Evolutionary conservation across 2,888 invertebrate species (phyloP).

Genomic region (Hydrotaea diabolus): DNA sequence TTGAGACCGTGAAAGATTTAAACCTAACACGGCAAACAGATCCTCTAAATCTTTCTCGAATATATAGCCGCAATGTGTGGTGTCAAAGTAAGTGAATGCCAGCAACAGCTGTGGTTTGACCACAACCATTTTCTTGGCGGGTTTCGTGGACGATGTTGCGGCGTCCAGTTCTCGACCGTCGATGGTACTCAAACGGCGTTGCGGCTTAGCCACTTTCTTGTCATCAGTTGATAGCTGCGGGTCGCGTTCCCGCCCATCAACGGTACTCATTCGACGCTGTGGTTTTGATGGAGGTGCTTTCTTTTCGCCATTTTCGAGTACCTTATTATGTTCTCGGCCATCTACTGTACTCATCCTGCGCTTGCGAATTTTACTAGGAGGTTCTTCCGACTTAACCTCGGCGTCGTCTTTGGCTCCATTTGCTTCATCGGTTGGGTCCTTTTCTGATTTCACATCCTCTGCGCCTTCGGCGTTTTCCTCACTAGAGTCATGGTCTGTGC

Average conservation of each 20-base stretch:
- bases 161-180: constrained; percentile 62
- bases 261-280: constrained; percentile 1
- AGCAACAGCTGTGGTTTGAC: constrained; percentile 91
- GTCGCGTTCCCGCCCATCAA: constrained; percentile 60
- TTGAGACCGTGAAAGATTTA: constrained; percentile 94
- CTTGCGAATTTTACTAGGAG: constrained; percentile 67
- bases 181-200: constrained; percentile 76
- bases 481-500: constrained; percentile 77
- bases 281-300: constrained; percentile 68
- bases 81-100: constrained; percentile 96
- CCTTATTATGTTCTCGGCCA: constrained; percentile 53
- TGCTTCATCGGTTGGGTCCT: constrained; percentile 37
- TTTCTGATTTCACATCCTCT: constrained; percentile 51
- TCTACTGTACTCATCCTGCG: constrained; percentile 70
- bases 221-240: too few species aligned
- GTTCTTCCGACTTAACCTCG: constrained; percentile 72
- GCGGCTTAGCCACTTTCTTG: constrained; percentile 84
- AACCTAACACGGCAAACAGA: constrained; percentile 91
- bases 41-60: constrained; percentile 95
- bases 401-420: too few species aligned
- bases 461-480: constrained; percentile 59
- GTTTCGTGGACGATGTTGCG: constrained; percentile 1
- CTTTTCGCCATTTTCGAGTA: constrained; percentile 59
- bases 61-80: constrained; percentile 93
- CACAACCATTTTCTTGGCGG: constrained; percentile 72